Percentiles rank a stretch among this genome's conserved stretches.
Evolutionary conservation across 1,140 invertebrate genomes (phyloP).

Genomic region (Listronotus bonariensis): DNA sequence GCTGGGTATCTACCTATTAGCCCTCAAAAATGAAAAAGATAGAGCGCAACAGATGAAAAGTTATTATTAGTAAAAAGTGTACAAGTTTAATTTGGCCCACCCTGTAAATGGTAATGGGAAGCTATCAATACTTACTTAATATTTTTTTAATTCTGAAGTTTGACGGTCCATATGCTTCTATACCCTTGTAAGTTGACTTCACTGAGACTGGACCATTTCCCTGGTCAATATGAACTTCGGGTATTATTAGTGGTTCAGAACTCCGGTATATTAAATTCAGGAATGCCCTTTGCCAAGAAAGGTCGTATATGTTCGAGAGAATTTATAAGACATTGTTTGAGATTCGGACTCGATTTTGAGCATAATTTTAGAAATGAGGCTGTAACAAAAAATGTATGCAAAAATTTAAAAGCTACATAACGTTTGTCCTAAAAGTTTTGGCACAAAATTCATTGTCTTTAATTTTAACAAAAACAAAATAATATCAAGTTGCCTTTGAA

Average conservation of each 20-base stretch:
- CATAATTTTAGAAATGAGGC: slow-evolving; percentile 58
- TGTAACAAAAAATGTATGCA: slow-evolving; percentile 44
- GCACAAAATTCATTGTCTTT: too few relatives aligned
- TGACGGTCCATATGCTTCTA: slow-evolving; percentile 64
- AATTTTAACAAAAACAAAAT: too few relatives aligned
- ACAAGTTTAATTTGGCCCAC: too few relatives aligned
- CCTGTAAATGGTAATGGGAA: too few relatives aligned
- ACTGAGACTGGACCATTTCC: slow-evolving; percentile 64
- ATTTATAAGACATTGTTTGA: slow-evolving; percentile 58
- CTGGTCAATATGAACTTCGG: slow-evolving; percentile 64
- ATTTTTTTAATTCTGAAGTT: slow-evolving; percentile 61
- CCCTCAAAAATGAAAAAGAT: too few relatives aligned
- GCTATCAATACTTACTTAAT: slow-evolving; percentile 65
- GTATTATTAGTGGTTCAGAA: slow-evolving; percentile 66
- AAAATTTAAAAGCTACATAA: too few relatives aligned
- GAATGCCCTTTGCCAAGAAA: slow-evolving; percentile 61
- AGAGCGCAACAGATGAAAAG: too few relatives aligned
- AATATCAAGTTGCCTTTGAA: too few relatives aligned
- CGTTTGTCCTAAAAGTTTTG: too few relatives aligned
- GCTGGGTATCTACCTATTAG: too few relatives aligned
- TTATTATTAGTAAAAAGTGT: too few relatives aligned
- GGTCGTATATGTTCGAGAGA: slow-evolving; percentile 58
- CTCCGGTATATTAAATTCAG: slow-evolving; percentile 64
- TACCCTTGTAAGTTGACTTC: slow-evolving; percentile 63
- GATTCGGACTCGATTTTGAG: slow-evolving; percentile 56